Base-by-base conservation (phyloP, 2,113 vertebrate species). In the Tor tambroides region DNA sequence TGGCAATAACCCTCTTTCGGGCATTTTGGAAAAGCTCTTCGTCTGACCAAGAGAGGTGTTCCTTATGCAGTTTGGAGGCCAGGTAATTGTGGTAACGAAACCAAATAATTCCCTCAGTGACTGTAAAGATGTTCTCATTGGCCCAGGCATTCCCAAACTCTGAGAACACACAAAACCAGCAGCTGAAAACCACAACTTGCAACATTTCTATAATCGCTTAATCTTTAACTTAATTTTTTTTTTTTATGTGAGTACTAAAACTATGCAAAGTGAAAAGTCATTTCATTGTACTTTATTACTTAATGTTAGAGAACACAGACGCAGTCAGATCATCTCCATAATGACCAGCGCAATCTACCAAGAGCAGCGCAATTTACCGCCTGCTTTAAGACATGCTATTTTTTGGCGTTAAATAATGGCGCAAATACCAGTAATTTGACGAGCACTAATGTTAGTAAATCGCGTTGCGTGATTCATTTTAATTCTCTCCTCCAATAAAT, bases 71-170 rank as follows among this genome's bases (percentile, higher is more conserved):
- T 11, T 2, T 63, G 30, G 79, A 7, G 5, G 98, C 97, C 5
- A 95, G 74, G 63, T 96, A 82, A 93, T 99, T 98, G 94, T 99
- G 98, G 94, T 97, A 99, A 80, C 97, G 96, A 92, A 97, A 98
- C 98, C 98, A 99, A 83, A 95, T 91, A 15, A 99, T 95, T 86
- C 95, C 96, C 87, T 95, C 93, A 5, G 96, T 97, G 94, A 96
- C 95, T 9, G 96, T 94, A 93, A 98, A 99, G 88, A 92, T 90
- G 89, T 96, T 98, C 92, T 97, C 97, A 38, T 99, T 99, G 86
- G 95, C 98, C 93, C 94, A 96, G 93, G 96, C 94, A 1, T 95
- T 97, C 72, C 98, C 98, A 89, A 98, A 95, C 87, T 95, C 98
- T 99, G 90, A 35, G 89, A 78, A 86, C 17, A 88, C 61, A 90